Base-by-base conservation (phyloP, 2,888 invertebrate genomes). In the Sylvicola fuscatus region DNA sequence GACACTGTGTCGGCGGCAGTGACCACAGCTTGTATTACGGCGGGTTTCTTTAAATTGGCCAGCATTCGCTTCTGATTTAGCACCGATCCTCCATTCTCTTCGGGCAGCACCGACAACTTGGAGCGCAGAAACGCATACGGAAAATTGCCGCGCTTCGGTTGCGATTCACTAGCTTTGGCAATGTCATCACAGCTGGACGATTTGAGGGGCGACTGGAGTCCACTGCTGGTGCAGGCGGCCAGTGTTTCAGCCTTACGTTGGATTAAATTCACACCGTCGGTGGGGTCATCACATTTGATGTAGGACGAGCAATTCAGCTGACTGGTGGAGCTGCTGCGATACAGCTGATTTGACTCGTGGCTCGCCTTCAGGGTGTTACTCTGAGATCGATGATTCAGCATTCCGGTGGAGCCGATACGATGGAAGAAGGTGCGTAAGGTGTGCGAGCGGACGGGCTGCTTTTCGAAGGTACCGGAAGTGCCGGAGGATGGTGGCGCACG, bases 71-170 rank as follows among this genome's bases (percentile, higher is more conserved):
- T 47, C 47, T 64, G 62, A 46, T 64, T 63, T 31, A 65, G 49
- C 39, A 68, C 63, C 41, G 65, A 66, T 10, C 58, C 58, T 13
- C 58, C 57, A 43, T 72, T 72, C 55, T 80, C 80, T 57, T 80
- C 80, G 2, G 80, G 80, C 41, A 81, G 57, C 32, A 79, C 79
- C 8, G 79, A 77, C 32, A 82, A 56, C 43, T 76, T 74, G 1
- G 80, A 81, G 39, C 81, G 66, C 16, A 80, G 58, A 50, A 80
- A 81, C 3, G 79, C 79, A 48, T 79, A 79, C 0, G 80, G 80
- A 45, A 80, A 80, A 46, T 72, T 74, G 2, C 70, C 70, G 41
- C 73, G 71, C 45, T 70, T 68, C 42, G 60, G 57, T 66, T 40
- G 53, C 53, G 37, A 34, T 44, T 50, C 51, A 41, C 68, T 68